phyloP scores from a whole-genome alignment of 2,797 vertebrate genomes.

The Moxostoma hubbsi region DNA sequence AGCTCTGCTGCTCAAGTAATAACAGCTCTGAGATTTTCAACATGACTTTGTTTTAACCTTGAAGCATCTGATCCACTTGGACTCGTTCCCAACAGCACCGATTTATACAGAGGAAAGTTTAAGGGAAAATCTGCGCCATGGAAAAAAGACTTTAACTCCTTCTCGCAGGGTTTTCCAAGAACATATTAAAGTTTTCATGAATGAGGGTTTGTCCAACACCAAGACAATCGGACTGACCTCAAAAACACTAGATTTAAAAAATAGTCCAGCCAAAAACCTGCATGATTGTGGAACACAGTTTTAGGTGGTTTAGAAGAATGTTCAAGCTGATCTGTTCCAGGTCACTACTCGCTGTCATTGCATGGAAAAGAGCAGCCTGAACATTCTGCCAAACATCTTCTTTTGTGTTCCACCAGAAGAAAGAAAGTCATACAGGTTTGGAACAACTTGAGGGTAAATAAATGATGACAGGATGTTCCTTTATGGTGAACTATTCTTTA shows the following conservation, averaged over 20 bases:
- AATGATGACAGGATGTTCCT: too few species aligned
- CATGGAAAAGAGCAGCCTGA: too few species aligned
- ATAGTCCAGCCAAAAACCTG: not conserved
- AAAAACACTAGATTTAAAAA: not conserved
- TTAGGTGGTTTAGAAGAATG: too few species aligned
- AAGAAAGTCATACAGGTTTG: too few species aligned
- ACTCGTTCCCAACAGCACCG: slow-evolving; percentile 15
- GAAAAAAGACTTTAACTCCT: slow-evolving; percentile 7
- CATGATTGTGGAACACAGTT: too few species aligned
- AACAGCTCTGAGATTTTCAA: not conserved
- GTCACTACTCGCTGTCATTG: too few species aligned
- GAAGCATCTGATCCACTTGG: slow-evolving; percentile 29
- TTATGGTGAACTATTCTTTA: too few species aligned
- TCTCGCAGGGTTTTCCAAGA: slow-evolving; percentile 10
- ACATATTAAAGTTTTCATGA: slow-evolving; percentile 10
- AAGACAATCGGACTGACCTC: not conserved
- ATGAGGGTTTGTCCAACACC: slow-evolving; percentile 7
- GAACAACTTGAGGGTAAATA: too few species aligned
- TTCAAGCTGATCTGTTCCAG: too few species aligned
- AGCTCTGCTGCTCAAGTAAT: not conserved
- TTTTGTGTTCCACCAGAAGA: too few species aligned
- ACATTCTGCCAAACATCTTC: too few species aligned
- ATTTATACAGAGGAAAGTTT: not conserved
- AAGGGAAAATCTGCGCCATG: slow-evolving; percentile 21
- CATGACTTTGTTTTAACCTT: not conserved